Conservation (phyloP, 2,797 vertebrate species). For the Rhincodon typus region DNA sequence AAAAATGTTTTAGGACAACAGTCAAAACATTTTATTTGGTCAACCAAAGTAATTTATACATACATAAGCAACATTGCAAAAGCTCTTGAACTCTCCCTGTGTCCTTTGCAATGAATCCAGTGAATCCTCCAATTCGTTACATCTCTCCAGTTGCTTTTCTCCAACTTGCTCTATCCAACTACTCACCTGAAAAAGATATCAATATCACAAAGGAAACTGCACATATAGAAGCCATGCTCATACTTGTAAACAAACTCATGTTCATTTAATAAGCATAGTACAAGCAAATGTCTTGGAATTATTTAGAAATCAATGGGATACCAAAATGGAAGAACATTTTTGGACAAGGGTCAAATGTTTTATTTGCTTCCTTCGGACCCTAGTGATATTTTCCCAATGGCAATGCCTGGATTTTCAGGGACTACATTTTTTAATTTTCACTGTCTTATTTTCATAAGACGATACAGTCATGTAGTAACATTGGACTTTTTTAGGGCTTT, state of each 20-base stretch:
- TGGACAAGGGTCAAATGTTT: too few species aligned
- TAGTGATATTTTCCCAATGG: too few species aligned
- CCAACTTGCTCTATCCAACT: conserved; percentile 78
- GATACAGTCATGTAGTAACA: too few species aligned
- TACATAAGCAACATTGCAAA: conserved; percentile 67
- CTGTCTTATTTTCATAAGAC: too few species aligned
- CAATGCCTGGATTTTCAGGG: too few species aligned
- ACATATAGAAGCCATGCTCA: neutral
- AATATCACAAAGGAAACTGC: neutral
- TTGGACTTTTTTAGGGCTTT: too few species aligned
- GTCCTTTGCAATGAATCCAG: conserved; percentile 67
- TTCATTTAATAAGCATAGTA: neutral
- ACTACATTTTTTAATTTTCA: too few species aligned
- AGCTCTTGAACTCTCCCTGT: conserved; percentile 69
- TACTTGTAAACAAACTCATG: neutral
- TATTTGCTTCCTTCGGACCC: too few species aligned
- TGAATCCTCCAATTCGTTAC: conserved; percentile 62
- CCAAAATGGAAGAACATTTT: neutral
- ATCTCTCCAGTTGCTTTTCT: conserved; percentile 60
- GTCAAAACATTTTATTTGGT: neutral
- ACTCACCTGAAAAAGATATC: conserved; percentile 62
- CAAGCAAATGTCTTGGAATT: neutral
- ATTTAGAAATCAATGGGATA: neutral
- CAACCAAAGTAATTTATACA: conserved; percentile 40
- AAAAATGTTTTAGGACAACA: too few species aligned